Evolutionary conservation across 2,797 vertebrate genomes (phyloP), one percentile per base, ranked within the genome.

Genomic region (Coregonus ussuriensis): DNA sequence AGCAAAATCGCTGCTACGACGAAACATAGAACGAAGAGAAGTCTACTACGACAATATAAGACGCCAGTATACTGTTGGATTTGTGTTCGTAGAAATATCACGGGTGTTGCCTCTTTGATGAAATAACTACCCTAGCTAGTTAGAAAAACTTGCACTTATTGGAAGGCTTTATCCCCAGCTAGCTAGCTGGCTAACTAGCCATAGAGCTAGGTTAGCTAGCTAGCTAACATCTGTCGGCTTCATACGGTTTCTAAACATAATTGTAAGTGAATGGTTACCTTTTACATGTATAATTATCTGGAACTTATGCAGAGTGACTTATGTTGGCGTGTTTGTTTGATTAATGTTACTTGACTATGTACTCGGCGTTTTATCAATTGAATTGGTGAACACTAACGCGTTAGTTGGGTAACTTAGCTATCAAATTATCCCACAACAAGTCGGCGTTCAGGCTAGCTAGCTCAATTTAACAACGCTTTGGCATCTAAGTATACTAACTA

Each of bases 1-100:
- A 91, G 84, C 91, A 94, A 93, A 92, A 88, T 92, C 90, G 89
- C 83, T 93, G 91, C 91, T 94, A 91, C 93, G 92, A 91, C 41
- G 41, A 47, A 47, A 93, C 86, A 92, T 82, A 92, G 90, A 90
- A 82, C 90, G 87, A 89, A 81, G 77, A 81, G 78, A 80, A 77
- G 77, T 11, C 70, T 84, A 77, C 83, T 83, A 85, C 78, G 77
- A 83, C 79, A 84, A 85, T 86, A 77, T 31, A 54, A 74, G 6
- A 72, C 86, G 74, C 77, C 86, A 4, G 72, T 85, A 85, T 81
- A 63, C 83, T 71, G 82, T 86, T 84, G 35, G 77, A 86, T 73
- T 74, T 11, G 77, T 87, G 67, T 81, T 85, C 71, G 87, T 91
- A 77, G 25, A 88, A 81, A 81, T 65, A 79, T 79, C 67, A 77